These are phyloP conservation scores for Piscicola geometra DNA, from an alignment of 2,888 invertebrate genomes.

Conservation along the genomic window DNA sequence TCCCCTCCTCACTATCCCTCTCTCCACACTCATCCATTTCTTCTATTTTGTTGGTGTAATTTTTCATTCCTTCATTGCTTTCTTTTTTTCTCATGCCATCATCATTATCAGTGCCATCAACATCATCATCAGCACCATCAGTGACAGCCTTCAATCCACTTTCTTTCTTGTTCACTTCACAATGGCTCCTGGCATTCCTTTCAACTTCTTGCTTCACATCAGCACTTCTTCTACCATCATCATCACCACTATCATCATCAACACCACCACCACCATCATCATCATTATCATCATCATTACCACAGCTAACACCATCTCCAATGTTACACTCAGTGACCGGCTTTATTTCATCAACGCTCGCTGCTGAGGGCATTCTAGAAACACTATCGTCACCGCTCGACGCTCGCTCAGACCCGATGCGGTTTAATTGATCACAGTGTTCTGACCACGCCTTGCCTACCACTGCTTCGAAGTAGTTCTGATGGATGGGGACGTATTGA, in stretches of 20 bases:
- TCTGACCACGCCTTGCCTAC: not conserved
- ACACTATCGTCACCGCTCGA: too few relatives aligned
- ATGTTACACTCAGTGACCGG: not conserved
- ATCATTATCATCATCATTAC: constrained; percentile 1
- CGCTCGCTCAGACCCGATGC: too few relatives aligned
- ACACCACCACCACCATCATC: not conserved
- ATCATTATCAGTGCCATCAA: too few relatives aligned
- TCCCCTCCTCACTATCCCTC: not conserved
- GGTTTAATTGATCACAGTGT: not conserved
- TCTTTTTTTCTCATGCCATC: too few relatives aligned
- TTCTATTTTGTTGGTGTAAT: not conserved
- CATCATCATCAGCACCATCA: not conserved
- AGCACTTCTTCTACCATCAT: not conserved
- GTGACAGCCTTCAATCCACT: too few relatives aligned
- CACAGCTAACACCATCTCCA: not conserved
- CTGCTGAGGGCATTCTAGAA: too few relatives aligned
- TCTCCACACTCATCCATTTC: constrained; percentile 1
- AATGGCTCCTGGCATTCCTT: too few relatives aligned
- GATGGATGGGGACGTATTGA: too few relatives aligned
- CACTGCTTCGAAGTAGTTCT: not conserved
- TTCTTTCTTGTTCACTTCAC: too few relatives aligned
- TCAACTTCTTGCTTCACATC: not conserved
- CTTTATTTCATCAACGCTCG: too few relatives aligned
- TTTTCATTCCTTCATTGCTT: not conserved
- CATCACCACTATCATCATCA: not conserved